These are phyloP conservation scores for Amazona guildingii DNA, from an alignment of 2,113 vertebrate genomes.

Conservation along the genomic window DNA sequence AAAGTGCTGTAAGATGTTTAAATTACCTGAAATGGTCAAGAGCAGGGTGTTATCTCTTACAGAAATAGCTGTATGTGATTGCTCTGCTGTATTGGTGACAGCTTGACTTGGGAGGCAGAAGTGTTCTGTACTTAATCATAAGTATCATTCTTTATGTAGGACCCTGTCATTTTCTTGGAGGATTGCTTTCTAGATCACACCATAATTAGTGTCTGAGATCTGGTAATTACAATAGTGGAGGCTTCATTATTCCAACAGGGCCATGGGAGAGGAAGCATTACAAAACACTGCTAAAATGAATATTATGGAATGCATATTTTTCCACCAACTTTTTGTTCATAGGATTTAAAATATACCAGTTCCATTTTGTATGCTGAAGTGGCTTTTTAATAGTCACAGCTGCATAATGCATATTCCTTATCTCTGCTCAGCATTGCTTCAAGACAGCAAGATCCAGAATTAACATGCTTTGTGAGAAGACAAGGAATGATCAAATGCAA, in stretches of 20 bases:
- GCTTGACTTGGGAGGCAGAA: neutral
- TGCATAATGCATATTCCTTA: neutral
- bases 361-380: neutral
- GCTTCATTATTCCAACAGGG: neutral
- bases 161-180: neutral
- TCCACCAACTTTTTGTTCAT: neutral
- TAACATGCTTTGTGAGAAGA: neutral
- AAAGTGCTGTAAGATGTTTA: neutral
- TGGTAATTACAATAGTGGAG: neutral
- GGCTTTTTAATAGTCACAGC: neutral
- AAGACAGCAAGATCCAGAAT: constrained; percentile 7
- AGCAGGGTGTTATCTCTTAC: neutral
- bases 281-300: neutral
- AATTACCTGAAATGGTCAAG: neutral
- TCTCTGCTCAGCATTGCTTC: neutral
- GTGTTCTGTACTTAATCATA: neutral
- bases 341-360: neutral
- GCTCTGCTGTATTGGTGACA: neutral
- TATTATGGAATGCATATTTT: neutral
- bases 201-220: neutral
- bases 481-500: neutral
- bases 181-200: neutral
- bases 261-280: neutral
- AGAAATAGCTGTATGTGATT: neutral
- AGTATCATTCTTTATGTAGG: neutral